Evolutionary conservation across 2,888 invertebrate genomes (phyloP).

Genomic region (Parnassius smintheus): DNA sequence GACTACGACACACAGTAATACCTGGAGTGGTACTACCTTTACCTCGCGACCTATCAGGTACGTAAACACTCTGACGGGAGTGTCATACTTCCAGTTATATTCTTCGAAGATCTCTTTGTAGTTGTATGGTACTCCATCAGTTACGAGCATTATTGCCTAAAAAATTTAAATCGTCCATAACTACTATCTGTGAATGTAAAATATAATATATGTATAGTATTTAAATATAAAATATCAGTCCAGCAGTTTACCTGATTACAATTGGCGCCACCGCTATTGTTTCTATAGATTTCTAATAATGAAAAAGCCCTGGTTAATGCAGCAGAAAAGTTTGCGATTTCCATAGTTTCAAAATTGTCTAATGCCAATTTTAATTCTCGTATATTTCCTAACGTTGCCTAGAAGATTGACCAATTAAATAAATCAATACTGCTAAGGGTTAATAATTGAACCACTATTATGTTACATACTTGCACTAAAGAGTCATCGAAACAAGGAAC

Average conservation of each 20-base stretch:
- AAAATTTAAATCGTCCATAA: slow-evolving; percentile 27
- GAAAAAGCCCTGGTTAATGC: slow-evolving; percentile 95
- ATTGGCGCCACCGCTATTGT: slow-evolving; percentile 83
- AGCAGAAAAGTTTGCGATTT: slow-evolving; percentile 96
- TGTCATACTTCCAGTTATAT: slow-evolving; percentile 91
- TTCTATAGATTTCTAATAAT: slow-evolving; percentile 85
- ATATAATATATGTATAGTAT: no score
- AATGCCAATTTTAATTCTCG: slow-evolving; percentile 91
- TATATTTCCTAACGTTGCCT: slow-evolving; percentile 93
- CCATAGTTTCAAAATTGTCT: slow-evolving; percentile 88
- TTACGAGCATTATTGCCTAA: slow-evolving; percentile 98
- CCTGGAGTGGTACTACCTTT: slow-evolving; percentile 82
- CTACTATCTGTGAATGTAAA: background rate
- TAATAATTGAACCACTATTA: background rate
- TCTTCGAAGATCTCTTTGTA: slow-evolving; percentile 95
- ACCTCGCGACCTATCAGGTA: slow-evolving; percentile 97
- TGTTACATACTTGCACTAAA: slow-evolving; percentile 89
- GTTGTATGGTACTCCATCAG: slow-evolving; percentile 98
- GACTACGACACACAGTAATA: slow-evolving; percentile 80
- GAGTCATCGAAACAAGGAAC: slow-evolving; percentile 94
- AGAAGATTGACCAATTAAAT: slow-evolving; percentile 41
- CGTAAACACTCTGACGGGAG: slow-evolving; percentile 97
- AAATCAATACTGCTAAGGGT: background rate
- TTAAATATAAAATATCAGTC: background rate
- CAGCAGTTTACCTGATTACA: slow-evolving; percentile 69